phyloP scores from a whole-genome alignment of 1,140 invertebrate genomes.

The Drosophila tsacasi region DNA sequence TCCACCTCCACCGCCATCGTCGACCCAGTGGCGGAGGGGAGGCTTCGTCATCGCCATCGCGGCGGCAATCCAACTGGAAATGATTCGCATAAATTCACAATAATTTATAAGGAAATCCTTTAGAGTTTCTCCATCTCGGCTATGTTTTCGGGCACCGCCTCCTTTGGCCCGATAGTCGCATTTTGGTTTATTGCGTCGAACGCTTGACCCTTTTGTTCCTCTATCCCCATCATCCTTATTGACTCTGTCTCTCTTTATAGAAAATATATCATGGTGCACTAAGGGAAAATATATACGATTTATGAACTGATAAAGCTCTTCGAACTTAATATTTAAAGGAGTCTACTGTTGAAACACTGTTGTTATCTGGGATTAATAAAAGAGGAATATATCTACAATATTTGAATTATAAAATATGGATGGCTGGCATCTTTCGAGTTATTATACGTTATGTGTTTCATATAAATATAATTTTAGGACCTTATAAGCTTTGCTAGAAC shows the following conservation, averaged over 20 bases:
- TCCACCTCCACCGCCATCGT: background rate
- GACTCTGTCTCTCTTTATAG: slow-evolving; percentile 57
- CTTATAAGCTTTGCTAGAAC: too few relatives aligned
- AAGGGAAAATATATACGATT: slow-evolving; percentile 11
- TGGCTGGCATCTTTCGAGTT: too few relatives aligned
- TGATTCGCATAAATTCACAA: slow-evolving; percentile 84
- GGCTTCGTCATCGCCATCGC: slow-evolving; percentile 47
- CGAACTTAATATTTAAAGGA: too few relatives aligned
- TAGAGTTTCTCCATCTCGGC: slow-evolving; percentile 32
- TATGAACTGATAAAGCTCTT: background rate
- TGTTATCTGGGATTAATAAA: background rate
- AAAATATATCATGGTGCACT: slow-evolving; percentile 49
- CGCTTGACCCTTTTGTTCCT: slow-evolving; percentile 79
- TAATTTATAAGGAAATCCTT: slow-evolving; percentile 83
- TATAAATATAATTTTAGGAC: too few relatives aligned
- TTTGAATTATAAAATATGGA: too few relatives aligned
- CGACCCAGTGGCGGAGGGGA: background rate
- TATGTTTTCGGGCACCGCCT: slow-evolving; percentile 28
- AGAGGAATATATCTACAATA: too few relatives aligned
- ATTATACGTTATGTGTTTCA: too few relatives aligned
- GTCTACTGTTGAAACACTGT: too few relatives aligned
- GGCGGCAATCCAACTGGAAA: slow-evolving; percentile 76
- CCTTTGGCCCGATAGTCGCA: slow-evolving; percentile 46
- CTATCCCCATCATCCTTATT: slow-evolving; percentile 67
- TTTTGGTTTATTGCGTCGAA: slow-evolving; percentile 69